These are phyloP conservation scores for Corbicula japonica DNA, from an alignment of 2,888 invertebrate species.

Conservation along the genomic window DNA sequence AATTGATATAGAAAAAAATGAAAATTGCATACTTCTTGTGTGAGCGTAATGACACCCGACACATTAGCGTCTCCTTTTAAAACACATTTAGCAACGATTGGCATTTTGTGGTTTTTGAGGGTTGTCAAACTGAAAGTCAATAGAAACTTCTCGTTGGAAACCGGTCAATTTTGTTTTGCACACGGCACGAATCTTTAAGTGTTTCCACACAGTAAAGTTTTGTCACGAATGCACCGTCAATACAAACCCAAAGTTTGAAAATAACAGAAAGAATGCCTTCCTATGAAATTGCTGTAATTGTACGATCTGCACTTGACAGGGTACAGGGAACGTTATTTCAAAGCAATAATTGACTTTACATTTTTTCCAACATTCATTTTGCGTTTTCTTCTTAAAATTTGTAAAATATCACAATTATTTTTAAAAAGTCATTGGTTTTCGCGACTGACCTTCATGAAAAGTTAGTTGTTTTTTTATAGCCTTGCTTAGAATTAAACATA, in stretches of 20 bases:
- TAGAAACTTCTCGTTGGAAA: conserved; percentile 1
- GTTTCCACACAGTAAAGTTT: not conserved
- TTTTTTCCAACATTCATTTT: no score
- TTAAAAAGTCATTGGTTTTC: conserved; percentile 9
- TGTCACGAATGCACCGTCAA: no score
- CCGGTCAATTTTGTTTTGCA: conserved; percentile 9
- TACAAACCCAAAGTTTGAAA: no score
- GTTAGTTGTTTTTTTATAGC: not conserved
- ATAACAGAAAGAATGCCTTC: conserved; percentile 39
- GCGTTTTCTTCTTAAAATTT: no score
- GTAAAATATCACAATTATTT: no score
- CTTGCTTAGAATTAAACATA: not conserved
- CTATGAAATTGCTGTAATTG: conserved; percentile 43
- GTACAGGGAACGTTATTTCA: no score
- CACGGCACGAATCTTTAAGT: conserved; percentile 5
- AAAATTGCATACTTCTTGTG: conserved; percentile 27
- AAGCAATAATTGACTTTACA: no score
- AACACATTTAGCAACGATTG: conserved; percentile 18
- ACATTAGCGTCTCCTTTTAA: conserved; percentile 1
- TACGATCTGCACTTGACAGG: conserved; percentile 35
- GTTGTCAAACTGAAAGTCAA: not conserved
- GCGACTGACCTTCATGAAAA: conserved; percentile 13
- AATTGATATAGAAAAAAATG: no score
- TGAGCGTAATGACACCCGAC: conserved; percentile 10
- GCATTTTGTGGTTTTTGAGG: not conserved